phyloP scores from a whole-genome alignment of 2,797 vertebrate species.

The Eulemur coronatus region DNA sequence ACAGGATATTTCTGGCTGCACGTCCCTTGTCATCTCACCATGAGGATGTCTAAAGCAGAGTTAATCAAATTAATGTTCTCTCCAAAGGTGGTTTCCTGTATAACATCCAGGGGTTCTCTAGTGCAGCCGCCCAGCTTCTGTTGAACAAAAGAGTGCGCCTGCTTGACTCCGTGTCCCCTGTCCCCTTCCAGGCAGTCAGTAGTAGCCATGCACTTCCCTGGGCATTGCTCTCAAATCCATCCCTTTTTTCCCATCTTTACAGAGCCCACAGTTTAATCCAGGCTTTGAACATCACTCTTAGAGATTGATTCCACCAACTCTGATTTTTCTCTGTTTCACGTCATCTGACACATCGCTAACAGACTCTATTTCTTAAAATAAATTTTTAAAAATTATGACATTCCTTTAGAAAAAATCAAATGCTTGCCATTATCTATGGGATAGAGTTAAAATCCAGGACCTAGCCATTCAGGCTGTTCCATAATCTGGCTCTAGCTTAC shows the following conservation, averaged over 20 bases:
- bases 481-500: neutral
- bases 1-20: neutral
- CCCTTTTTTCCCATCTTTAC: neutral
- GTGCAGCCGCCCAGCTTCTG: neutral
- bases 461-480: neutral
- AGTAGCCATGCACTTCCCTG: fast-evolving
- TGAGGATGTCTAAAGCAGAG: neutral
- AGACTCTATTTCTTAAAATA: constrained; percentile 38
- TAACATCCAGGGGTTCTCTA: neutral
- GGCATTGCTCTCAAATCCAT: neutral
- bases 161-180: neutral
- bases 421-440: neutral
- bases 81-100: neutral
- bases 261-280: neutral
- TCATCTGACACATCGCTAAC: neutral
- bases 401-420: neutral
- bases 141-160: neutral
- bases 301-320: neutral
- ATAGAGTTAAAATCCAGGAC: neutral
- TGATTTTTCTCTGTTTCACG: neutral
- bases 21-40: neutral
- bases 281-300: neutral
- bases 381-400: neutral
- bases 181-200: neutral
- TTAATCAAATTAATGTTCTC: neutral